These are phyloP conservation scores for Chelon auratus DNA, from an alignment of 2,797 vertebrate species.

Conservation along the genomic window DNA sequence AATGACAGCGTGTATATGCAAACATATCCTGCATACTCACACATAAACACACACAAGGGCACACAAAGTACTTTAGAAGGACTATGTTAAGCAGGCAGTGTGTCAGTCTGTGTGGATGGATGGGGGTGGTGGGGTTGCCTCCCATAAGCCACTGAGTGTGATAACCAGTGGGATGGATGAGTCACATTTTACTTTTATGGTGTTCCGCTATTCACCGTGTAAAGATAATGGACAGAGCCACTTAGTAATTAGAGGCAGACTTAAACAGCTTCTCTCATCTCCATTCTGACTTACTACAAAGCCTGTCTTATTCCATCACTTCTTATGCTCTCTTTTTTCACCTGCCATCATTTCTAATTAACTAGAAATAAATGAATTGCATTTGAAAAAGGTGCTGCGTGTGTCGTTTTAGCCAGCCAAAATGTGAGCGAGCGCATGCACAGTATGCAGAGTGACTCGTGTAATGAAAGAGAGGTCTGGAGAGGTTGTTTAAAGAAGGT, in stretches of 20 bases:
- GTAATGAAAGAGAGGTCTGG: neutral
- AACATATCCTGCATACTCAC: conserved; percentile 10
- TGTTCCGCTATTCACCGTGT: conserved; percentile 74
- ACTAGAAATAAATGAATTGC: conserved; percentile 71
- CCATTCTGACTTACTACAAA: conserved; percentile 75
- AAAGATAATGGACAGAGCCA: conserved; percentile 82
- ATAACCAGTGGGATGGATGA: conserved; percentile 79
- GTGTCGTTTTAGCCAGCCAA: conserved; percentile 59
- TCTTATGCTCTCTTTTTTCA: conserved; percentile 43
- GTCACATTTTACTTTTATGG: conserved; percentile 81
- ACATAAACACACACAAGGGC: conserved; percentile 3
- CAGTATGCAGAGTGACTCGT: conserved; percentile 21
- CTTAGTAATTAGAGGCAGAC: conserved; percentile 80
- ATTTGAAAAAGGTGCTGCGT: conserved; percentile 67
- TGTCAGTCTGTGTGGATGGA: conserved; percentile 59
- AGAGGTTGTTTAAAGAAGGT: conserved; percentile 14
- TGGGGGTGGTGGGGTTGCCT: conserved; percentile 17
- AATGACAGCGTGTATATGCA: conserved; percentile 17
- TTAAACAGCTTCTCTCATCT: conserved; percentile 78
- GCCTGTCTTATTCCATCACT: conserved; percentile 72
- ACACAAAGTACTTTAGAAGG: conserved; percentile 53
- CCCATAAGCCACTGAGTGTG: conserved; percentile 56
- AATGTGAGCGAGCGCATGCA: conserved; percentile 39
- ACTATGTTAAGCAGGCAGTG: conserved; percentile 54
- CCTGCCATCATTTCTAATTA: conserved; percentile 79